Evolutionary conservation across 2,113 vertebrate species (phyloP).

Genomic region (Phyllostomus hastatus): DNA sequence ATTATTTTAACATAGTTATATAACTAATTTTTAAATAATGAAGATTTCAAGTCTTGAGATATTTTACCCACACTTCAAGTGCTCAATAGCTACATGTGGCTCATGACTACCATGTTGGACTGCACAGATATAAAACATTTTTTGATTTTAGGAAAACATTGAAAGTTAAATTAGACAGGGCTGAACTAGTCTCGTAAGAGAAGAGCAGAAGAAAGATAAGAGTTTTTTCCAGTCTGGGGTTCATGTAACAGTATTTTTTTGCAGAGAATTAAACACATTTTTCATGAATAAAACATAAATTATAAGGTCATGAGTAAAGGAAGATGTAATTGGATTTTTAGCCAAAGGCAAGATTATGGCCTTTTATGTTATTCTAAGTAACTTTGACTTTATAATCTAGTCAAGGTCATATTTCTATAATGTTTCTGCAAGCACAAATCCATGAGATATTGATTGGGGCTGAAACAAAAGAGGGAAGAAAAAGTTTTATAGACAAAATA

Average conservation of each 20-base stretch:
- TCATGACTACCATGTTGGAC: background rate
- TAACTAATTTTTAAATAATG: background rate
- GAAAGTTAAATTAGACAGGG: background rate
- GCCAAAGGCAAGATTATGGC: conserved; percentile 57
- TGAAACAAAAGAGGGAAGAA: background rate
- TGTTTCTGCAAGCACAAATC: background rate
- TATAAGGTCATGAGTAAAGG: conserved; percentile 46
- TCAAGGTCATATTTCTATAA: background rate
- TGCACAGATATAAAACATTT: background rate
- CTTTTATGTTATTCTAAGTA: conserved; percentile 53
- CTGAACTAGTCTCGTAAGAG: background rate
- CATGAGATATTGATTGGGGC: background rate
- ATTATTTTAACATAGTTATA: background rate
- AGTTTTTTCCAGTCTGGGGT: background rate
- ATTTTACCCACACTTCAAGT: background rate
- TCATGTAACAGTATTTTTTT: conserved; percentile 29
- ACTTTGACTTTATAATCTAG: conserved; percentile 33
- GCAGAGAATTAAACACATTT: conserved; percentile 51
- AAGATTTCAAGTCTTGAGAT: background rate
- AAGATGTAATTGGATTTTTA: conserved; percentile 69
- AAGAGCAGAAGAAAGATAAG: background rate
- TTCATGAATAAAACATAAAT: conserved; percentile 65
- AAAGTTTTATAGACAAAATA: background rate
- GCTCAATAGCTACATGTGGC: background rate
- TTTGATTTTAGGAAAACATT: background rate